Percentiles rank a stretch among this genome's conserved stretches.
These are phyloP conservation scores for Acrobasis suavella DNA, from an alignment of 2,888 invertebrate genomes.

Conservation along the genomic window DNA sequence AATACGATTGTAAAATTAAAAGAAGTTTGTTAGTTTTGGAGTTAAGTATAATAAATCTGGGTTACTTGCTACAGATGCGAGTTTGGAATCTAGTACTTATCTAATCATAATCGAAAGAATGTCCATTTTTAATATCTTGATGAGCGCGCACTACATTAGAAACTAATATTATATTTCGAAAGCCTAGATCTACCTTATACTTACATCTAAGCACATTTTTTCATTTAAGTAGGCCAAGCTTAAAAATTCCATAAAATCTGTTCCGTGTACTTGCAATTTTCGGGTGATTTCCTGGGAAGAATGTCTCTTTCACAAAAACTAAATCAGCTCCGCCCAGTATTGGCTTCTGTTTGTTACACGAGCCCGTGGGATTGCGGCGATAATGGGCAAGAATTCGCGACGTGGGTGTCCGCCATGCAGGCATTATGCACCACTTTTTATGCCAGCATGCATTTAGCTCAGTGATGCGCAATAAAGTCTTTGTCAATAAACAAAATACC, in stretches of 20 bases:
- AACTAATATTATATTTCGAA: neutral
- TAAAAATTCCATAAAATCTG: neutral
- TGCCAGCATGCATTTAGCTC: constrained; percentile 50
- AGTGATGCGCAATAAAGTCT: constrained; percentile 63
- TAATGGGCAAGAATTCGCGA: constrained; percentile 66
- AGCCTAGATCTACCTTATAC: neutral
- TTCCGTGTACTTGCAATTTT: constrained; percentile 33
- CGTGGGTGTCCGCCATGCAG: constrained; percentile 74
- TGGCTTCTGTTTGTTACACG: constrained; percentile 71
- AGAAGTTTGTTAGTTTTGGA: too few relatives aligned
- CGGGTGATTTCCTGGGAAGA: constrained; percentile 60
- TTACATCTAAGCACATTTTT: too few relatives aligned
- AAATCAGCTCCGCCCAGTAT: constrained; percentile 66
- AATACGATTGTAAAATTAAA: too few relatives aligned
- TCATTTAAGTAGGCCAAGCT: neutral
- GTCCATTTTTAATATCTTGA: too few relatives aligned
- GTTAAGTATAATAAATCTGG: too few relatives aligned
- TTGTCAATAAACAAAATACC: constrained; percentile 64
- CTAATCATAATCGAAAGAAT: too few relatives aligned
- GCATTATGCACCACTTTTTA: constrained; percentile 71
- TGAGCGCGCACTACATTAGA: too few relatives aligned
- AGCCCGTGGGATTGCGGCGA: constrained; percentile 72
- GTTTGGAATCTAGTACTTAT: too few relatives aligned
- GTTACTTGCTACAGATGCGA: too few relatives aligned
- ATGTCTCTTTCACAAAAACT: constrained; percentile 58